Evolutionary conservation across 2,113 vertebrate species (phyloP).

Genomic region (Carollia perspicillata): DNA sequence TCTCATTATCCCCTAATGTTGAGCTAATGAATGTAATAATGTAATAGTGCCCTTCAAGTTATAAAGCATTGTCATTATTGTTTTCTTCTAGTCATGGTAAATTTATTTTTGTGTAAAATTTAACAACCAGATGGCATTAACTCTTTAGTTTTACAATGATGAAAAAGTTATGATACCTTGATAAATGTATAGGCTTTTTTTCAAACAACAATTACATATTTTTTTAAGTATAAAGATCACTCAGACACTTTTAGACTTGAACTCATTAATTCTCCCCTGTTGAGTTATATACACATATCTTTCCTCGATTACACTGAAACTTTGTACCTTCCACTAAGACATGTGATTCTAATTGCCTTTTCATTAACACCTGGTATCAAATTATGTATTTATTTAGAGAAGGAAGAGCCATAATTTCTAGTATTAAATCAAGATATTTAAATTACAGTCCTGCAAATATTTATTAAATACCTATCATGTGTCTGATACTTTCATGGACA

Average conservation of each 20-base stretch:
- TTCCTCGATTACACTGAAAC: background rate
- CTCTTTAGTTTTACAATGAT: background rate
- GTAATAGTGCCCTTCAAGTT: background rate
- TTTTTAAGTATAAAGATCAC: background rate
- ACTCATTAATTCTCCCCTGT: background rate
- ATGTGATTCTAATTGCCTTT: background rate
- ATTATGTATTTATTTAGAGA: background rate
- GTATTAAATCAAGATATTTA: constrained; percentile 25
- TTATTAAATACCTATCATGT: background rate
- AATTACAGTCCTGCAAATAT: background rate
- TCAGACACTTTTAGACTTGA: background rate
- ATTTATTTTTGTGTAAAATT: constrained; percentile 7
- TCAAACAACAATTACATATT: background rate
- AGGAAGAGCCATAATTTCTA: background rate
- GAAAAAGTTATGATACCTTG: background rate
- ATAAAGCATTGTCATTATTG: background rate
- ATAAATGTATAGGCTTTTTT: background rate
- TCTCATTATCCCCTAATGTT: background rate
- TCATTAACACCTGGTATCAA: background rate
- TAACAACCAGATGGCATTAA: background rate
- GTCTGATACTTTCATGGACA: background rate
- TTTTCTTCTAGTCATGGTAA: background rate
- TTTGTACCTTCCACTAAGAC: background rate
- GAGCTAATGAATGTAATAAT: background rate
- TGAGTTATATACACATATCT: background rate